Percentiles rank a stretch among this genome's conserved stretches.
Conservation (phyloP, 2,797 vertebrate genomes). For the Antrozous pallidus region DNA sequence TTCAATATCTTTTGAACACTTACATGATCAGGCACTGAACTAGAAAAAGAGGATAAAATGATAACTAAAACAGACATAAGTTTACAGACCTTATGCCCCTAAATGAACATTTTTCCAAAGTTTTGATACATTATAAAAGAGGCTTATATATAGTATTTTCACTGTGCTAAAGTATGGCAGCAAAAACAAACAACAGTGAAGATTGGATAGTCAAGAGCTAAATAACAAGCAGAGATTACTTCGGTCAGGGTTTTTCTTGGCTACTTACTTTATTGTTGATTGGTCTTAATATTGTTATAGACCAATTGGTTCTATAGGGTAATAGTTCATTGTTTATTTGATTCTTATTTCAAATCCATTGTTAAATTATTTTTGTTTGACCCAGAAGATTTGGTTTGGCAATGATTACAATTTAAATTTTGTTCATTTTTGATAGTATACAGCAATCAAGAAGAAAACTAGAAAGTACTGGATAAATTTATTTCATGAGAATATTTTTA, state of each 20-base stretch:
- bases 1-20: neutral
- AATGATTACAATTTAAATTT: neutral
- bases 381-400: neutral
- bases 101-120: neutral
- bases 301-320: neutral
- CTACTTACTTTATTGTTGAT: neutral
- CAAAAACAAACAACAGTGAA: conserved; percentile 9
- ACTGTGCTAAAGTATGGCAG: neutral
- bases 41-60: neutral
- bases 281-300: neutral
- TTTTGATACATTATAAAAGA: neutral
- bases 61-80: neutral
- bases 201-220: neutral
- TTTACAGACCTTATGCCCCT: neutral
- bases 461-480: neutral
- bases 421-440: neutral
- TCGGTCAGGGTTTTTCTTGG: neutral
- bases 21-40: neutral
- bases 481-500: conserved; percentile 9
- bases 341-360: neutral
- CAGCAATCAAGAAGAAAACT: neutral
- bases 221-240: neutral
- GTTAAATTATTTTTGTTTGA: conserved; percentile 13
- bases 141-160: neutral
- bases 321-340: neutral